A percentile compares a stretch with the other conserved stretches of the same genome.
Evolutionary conservation across 2,797 vertebrate genomes (phyloP).

Genomic region (Phaenicophaeus curvirostris): DNA sequence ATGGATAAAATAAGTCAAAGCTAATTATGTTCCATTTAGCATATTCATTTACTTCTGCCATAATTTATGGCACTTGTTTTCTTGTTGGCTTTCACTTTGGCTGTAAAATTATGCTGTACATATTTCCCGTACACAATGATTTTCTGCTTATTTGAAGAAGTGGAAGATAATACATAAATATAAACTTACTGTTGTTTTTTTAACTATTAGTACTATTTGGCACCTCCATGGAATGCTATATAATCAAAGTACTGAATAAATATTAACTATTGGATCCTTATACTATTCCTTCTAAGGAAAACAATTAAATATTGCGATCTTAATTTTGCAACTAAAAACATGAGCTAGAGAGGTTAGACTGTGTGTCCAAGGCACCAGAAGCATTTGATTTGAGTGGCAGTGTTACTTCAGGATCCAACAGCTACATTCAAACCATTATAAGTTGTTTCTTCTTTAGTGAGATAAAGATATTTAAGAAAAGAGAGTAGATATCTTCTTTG

Average conservation of each 20-base stretch:
- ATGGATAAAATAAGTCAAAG: slow-evolving; percentile 14
- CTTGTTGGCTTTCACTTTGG: neutral
- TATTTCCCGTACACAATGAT: fast-evolving
- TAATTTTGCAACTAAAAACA: neutral
- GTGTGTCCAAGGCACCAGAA: neutral
- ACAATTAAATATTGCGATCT: neutral
- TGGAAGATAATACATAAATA: neutral
- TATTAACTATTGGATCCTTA: neutral
- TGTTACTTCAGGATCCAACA: neutral
- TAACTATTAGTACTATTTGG: neutral
- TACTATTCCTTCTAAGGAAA: neutral
- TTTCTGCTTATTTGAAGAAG: neutral
- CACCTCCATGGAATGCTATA: neutral
- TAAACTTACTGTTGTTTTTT: neutral
- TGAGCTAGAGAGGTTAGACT: neutral
- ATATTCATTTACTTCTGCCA: neutral
- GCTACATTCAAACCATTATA: neutral
- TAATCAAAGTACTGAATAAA: neutral
- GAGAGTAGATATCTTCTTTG: neutral
- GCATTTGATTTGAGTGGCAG: neutral
- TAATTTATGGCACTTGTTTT: neutral
- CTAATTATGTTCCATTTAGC: neutral
- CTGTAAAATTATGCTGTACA: neutral
- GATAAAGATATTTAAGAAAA: neutral
- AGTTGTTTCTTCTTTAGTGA: neutral